Conservation (phyloP, 2,888 invertebrate genomes). For the Xestia sexstrigata region DNA sequence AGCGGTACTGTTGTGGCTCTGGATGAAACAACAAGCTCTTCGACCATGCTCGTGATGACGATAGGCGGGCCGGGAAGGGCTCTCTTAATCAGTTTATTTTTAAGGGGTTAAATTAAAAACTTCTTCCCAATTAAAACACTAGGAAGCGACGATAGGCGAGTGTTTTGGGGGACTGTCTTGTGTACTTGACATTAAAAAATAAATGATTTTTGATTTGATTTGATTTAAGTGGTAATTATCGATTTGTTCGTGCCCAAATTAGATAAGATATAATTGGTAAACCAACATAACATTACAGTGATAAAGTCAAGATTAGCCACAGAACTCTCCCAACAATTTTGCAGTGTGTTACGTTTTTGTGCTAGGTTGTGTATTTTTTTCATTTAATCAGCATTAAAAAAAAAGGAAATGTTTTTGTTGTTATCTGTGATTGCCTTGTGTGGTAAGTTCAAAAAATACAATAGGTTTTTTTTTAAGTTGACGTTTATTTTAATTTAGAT, state of each 20-base stretch:
- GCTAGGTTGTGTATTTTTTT: background rate
- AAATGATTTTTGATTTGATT: background rate
- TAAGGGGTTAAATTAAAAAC: background rate
- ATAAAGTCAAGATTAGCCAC: conserved; percentile 7
- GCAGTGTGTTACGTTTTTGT: conserved; percentile 3
- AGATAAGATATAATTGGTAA: conserved; percentile 7
- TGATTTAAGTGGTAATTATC: background rate
- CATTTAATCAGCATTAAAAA: background rate
- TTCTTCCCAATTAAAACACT: background rate
- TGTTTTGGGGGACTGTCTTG: background rate
- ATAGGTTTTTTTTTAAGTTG: background rate
- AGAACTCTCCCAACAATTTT: background rate
- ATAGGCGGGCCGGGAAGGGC: no score
- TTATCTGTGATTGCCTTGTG: conserved; percentile 18
- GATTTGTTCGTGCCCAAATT: background rate
- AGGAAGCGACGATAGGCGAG: background rate
- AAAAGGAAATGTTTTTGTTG: conserved; percentile 10
- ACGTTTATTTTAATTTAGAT: background rate
- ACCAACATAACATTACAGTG: conserved; percentile 1
- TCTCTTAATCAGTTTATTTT: background rate
- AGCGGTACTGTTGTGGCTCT: no score
- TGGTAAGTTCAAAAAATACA: conserved; percentile 23
- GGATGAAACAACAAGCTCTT: no score
- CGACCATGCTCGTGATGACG: no score
- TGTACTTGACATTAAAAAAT: background rate